Percentiles rank a stretch among this genome's conserved stretches.
These are phyloP conservation scores for Petromus typicus DNA, from an alignment of 2,113 vertebrate genomes.

Conservation along the genomic window DNA sequence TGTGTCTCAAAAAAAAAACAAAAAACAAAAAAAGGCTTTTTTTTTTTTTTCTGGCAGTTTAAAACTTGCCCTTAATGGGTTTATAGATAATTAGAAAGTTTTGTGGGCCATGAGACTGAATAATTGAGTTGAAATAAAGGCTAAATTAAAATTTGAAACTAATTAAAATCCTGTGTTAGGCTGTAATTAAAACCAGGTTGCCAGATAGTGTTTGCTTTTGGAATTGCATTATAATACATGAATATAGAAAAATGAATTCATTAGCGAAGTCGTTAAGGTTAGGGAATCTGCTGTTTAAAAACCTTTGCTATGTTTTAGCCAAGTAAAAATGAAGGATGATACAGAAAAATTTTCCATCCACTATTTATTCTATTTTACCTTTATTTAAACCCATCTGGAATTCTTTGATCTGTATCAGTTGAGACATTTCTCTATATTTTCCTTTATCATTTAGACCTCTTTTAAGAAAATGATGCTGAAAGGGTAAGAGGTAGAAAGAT, in stretches of 20 bases:
- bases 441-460: neutral
- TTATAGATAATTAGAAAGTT: constrained; percentile 86
- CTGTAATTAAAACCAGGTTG: constrained; percentile 83
- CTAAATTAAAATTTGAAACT: constrained; percentile 85
- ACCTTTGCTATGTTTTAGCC: neutral
- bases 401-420: constrained; percentile 27
- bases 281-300: neutral
- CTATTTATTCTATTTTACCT: constrained; percentile 41
- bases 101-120: constrained; percentile 79
- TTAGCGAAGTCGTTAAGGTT: constrained; percentile 51
- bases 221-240: constrained; percentile 75
- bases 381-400: constrained; percentile 35
- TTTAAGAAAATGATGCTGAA: constrained; percentile 3
- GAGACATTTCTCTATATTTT: neutral
- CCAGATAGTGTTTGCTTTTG: constrained; percentile 78
- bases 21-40: neutral
- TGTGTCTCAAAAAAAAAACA: neutral
- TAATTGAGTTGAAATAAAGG: constrained; percentile 85
- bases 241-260: constrained; percentile 65
- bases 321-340: constrained; percentile 36
- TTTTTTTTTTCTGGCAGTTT: constrained; percentile 68
- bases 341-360: constrained; percentile 16
- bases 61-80: constrained; percentile 82
- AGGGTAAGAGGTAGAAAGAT: neutral
- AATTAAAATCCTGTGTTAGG: constrained; percentile 82